Evolutionary conservation across 2,797 vertebrate species (phyloP).

Genomic region (Naso thynnoides): DNA sequence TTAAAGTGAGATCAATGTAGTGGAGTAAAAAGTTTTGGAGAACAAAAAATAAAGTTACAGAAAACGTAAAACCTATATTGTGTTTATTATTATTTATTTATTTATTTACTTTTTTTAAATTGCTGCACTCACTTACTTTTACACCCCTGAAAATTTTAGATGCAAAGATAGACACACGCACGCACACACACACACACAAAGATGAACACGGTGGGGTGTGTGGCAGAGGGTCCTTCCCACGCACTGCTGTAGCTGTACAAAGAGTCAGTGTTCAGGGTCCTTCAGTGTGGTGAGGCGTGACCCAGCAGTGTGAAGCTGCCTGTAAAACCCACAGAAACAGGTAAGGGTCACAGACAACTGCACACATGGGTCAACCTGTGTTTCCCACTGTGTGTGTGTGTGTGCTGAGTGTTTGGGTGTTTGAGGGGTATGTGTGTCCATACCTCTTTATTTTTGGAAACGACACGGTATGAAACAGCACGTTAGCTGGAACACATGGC

Average conservation of each 20-base stretch:
- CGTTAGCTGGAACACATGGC: slow-evolving; percentile 59
- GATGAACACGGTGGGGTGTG: slow-evolving; percentile 39
- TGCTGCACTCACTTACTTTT: too few relatives aligned
- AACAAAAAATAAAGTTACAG: background rate
- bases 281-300: slow-evolving; percentile 73
- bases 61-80: background rate
- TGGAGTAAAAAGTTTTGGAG: background rate
- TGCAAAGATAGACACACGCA: background rate
- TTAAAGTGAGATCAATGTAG: background rate
- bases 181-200: slow-evolving; percentile 6
- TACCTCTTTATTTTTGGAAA: slow-evolving; percentile 77
- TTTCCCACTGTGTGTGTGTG: slow-evolving; percentile 67
- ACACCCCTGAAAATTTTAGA: slow-evolving; percentile 13
- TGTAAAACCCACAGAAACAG: slow-evolving; percentile 78
- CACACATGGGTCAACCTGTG: slow-evolving; percentile 69
- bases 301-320: slow-evolving; percentile 74
- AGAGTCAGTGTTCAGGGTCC: slow-evolving; percentile 79
- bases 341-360: slow-evolving; percentile 81
- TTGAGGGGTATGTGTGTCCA: slow-evolving; percentile 17
- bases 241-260: slow-evolving; percentile 69
- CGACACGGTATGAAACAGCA: slow-evolving; percentile 60
- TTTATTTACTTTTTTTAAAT: too few relatives aligned
- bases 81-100: too few relatives aligned
- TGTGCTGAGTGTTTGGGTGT: slow-evolving; percentile 52
- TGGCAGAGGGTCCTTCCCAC: slow-evolving; percentile 68